phyloP scores from a whole-genome alignment of 1,140 invertebrate species.

The Neodiprion pinetum region DNA sequence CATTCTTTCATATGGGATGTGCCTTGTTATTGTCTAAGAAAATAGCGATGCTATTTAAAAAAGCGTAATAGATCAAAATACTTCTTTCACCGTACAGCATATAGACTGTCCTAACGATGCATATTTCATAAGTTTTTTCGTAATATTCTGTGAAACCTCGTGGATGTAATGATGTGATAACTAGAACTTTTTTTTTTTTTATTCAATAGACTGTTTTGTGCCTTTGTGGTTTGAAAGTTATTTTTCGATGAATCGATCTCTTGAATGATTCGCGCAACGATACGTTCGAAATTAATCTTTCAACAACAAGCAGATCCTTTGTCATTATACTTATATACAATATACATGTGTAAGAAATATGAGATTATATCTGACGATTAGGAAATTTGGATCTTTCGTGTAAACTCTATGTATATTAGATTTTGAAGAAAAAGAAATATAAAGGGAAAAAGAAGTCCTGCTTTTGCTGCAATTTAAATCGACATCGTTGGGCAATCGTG shows the following conservation, averaged over 20 bases:
- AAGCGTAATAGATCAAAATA: background rate
- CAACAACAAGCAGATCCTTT: too few relatives aligned
- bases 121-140: background rate
- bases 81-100: background rate
- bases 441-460: background rate
- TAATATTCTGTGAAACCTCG: background rate
- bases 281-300: too few relatives aligned
- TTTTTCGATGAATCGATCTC: background rate
- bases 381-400: too few relatives aligned
- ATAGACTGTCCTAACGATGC: background rate
- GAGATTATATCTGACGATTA: too few relatives aligned
- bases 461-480: background rate
- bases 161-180: background rate
- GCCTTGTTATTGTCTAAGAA: conserved; percentile 5
- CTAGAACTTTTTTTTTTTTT: background rate
- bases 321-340: too few relatives aligned
- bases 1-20: background rate
- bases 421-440: too few relatives aligned
- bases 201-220: background rate
- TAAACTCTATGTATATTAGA: too few relatives aligned
- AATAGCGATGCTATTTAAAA: background rate
- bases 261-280: background rate
- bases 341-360: too few relatives aligned
- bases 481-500: background rate
- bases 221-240: background rate